phyloP scores from a whole-genome alignment of 2,797 vertebrate genomes.

The Pterois miles region DNA sequence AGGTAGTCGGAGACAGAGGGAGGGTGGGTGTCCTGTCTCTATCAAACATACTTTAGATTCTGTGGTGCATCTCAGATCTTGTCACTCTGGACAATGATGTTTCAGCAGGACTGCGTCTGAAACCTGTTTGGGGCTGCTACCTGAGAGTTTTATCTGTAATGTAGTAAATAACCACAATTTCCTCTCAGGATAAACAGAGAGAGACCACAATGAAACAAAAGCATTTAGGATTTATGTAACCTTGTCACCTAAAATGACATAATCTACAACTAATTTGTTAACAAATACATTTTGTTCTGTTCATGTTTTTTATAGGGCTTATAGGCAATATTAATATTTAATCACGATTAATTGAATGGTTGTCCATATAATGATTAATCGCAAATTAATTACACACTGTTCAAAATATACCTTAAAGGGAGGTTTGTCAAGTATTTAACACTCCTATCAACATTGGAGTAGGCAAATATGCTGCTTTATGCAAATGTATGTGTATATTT shows the following conservation, averaged over 20 bases:
- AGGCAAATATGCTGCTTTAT: too few relatives aligned
- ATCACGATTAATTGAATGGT: too few relatives aligned
- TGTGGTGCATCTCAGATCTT: not conserved
- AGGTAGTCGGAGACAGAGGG: not conserved
- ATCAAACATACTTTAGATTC: constrained; percentile 10
- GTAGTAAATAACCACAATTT: not conserved
- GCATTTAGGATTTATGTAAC: not conserved
- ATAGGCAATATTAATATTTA: too few relatives aligned
- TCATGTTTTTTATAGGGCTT: not conserved
- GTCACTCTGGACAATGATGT: not conserved
- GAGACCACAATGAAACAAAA: not conserved
- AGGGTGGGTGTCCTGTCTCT: not conserved
- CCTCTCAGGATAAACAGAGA: not conserved
- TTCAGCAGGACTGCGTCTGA: not conserved
- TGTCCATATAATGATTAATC: too few relatives aligned
- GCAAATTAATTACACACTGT: too few relatives aligned
- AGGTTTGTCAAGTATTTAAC: too few relatives aligned
- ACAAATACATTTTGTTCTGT: not conserved
- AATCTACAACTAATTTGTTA: not conserved
- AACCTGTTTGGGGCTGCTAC: not conserved
- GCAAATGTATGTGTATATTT: too few relatives aligned
- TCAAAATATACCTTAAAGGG: too few relatives aligned
- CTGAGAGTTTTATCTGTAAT: not conserved
- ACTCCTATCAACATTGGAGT: too few relatives aligned
- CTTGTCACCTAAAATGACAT: not conserved